Conservation (phyloP, 2,113 vertebrate genomes). For the Colinus virginianus region DNA sequence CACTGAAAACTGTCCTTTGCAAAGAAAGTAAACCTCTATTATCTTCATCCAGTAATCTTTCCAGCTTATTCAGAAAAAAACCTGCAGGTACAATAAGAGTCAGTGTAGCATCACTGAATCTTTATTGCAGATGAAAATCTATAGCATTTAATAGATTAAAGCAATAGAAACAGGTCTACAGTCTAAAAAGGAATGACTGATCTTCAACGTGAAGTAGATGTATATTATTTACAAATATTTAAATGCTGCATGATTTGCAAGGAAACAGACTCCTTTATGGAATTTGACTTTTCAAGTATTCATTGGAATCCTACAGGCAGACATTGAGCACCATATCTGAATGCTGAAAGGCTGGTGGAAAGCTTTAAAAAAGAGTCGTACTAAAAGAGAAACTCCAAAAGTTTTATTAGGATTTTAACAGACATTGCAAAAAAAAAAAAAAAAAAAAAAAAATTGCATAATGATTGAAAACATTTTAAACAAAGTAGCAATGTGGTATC, state of each 20-base stretch:
- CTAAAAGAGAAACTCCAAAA: slow-evolving; percentile 72
- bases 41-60: background rate
- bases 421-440: slow-evolving; percentile 48
- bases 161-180: background rate
- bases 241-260: no score
- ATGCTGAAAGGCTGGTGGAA: background rate
- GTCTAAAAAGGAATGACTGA: background rate
- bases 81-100: background rate
- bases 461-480: slow-evolving; percentile 75
- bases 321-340: background rate
- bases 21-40: background rate
- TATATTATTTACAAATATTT: background rate
- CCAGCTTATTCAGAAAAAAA: background rate
- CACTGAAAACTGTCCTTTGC: background rate
- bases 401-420: slow-evolving; percentile 81
- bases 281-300: background rate
- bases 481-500: slow-evolving; percentile 71
- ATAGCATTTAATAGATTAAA: background rate
- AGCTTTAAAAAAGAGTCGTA: background rate
- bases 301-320: background rate
- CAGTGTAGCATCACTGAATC: background rate
- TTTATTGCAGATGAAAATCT: background rate
- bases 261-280: background rate
- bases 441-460: slow-evolving; percentile 70
- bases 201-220: background rate